These are phyloP conservation scores for Periplaneta americana DNA, from an alignment of 1,140 invertebrate genomes.

Conservation along the genomic window DNA sequence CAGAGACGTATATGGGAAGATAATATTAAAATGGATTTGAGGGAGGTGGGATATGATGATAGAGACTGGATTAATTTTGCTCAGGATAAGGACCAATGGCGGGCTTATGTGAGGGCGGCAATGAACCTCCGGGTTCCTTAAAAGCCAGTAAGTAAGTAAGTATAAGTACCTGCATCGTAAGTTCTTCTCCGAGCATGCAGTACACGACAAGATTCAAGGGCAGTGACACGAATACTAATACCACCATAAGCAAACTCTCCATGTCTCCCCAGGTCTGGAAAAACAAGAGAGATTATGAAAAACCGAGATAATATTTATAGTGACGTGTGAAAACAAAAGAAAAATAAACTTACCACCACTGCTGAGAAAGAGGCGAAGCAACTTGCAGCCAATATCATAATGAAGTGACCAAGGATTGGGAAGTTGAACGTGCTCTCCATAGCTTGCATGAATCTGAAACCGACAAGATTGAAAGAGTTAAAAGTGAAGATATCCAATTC, in stretches of 20 bases:
- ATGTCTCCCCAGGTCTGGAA: background rate
- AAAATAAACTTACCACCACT: background rate
- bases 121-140: too few relatives aligned
- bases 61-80: too few relatives aligned
- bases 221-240: background rate
- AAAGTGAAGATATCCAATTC: too few relatives aligned
- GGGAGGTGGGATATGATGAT: too few relatives aligned
- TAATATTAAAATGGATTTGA: too few relatives aligned
- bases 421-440: background rate
- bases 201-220: background rate
- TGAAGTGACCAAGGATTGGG: background rate
- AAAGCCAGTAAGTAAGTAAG: too few relatives aligned
- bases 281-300: background rate
- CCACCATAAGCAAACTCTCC: background rate
- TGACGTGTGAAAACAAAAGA: too few relatives aligned
- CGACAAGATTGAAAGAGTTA: too few relatives aligned
- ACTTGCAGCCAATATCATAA: background rate
- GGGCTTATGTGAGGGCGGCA: too few relatives aligned
- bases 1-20: too few relatives aligned
- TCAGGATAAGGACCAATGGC: too few relatives aligned
- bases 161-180: background rate
- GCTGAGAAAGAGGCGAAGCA: background rate
- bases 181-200: background rate
- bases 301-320: too few relatives aligned
- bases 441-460: background rate